A percentile compares a stretch with the other conserved stretches of the same genome.
phyloP scores from a whole-genome alignment of 2,797 vertebrate genomes.

The Notolepis coatsorum region DNA sequence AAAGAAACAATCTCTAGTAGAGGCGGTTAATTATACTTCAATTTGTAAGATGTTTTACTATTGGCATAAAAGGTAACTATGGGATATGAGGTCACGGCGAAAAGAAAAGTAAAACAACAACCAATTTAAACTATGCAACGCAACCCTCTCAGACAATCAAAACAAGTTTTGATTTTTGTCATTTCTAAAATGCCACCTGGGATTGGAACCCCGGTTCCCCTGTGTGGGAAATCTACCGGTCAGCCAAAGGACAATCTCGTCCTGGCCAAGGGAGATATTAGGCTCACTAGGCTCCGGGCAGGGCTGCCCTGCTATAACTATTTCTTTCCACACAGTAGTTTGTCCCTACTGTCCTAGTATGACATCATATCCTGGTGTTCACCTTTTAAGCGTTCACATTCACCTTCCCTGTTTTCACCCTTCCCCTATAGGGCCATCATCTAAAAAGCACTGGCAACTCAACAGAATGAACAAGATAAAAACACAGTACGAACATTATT shows the following conservation, averaged over 20 bases:
- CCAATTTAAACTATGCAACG: no score
- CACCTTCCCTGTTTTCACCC: not conserved
- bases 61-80: not conserved
- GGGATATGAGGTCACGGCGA: not conserved
- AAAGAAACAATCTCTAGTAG: not conserved
- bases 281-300: no score
- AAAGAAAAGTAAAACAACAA: no score
- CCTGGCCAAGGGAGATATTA: no score
- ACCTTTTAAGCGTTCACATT: not conserved
- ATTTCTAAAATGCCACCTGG: no score
- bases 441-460: slow-evolving; percentile 1
- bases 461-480: slow-evolving; percentile 22
- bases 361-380: not conserved
- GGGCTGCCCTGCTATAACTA: no score
- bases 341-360: not conserved
- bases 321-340: no score
- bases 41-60: not conserved
- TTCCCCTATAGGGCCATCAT: not conserved
- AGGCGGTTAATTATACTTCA: not conserved
- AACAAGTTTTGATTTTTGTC: no score
- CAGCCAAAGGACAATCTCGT: no score
- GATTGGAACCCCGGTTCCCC: no score
- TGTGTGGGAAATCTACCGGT: no score
- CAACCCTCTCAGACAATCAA: no score
- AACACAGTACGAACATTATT: slow-evolving; percentile 19